Evolutionary conservation across 2,888 invertebrate genomes (phyloP).

Genomic region (Yponomeuta evonymella): DNA sequence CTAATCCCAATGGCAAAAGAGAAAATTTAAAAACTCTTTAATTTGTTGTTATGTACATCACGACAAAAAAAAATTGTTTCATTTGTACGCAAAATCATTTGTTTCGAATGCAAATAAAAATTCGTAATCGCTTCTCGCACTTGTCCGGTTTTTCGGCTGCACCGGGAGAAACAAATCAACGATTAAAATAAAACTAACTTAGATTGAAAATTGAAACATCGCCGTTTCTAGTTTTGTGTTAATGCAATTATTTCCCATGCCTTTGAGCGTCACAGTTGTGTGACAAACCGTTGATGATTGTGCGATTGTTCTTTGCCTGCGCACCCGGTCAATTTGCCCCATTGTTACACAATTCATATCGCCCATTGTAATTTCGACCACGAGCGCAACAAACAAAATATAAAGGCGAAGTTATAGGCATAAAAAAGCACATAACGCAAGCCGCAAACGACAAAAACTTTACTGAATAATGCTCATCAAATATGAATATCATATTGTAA

Average conservation of each 20-base stretch:
- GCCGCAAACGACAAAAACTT: background rate
- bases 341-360: constrained; percentile 62
- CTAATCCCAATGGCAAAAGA: too few relatives aligned
- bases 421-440: background rate
- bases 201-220: constrained; percentile 4
- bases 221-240: constrained; percentile 25
- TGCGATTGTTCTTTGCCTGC: constrained; percentile 53
- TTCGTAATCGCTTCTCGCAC: too few relatives aligned
- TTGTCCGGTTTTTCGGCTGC: too few relatives aligned
- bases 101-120: too few relatives aligned
- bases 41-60: too few relatives aligned
- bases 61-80: too few relatives aligned
- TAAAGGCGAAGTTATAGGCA: background rate
- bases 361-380: constrained; percentile 49
- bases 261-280: constrained; percentile 30
- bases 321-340: constrained; percentile 60
- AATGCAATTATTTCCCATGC: constrained; percentile 49
- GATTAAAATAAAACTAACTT: background rate
- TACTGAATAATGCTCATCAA: background rate
- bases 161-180: too few relatives aligned
- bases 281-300: constrained; percentile 65
- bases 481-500: background rate
- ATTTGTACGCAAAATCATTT: too few relatives aligned
- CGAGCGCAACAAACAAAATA: constrained; percentile 21
- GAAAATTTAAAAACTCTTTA: too few relatives aligned